Evolutionary conservation across 2,888 invertebrate genomes (phyloP), one percentile per base, ranked within the genome.

Genomic region (Drosophila subquinaria): DNA sequence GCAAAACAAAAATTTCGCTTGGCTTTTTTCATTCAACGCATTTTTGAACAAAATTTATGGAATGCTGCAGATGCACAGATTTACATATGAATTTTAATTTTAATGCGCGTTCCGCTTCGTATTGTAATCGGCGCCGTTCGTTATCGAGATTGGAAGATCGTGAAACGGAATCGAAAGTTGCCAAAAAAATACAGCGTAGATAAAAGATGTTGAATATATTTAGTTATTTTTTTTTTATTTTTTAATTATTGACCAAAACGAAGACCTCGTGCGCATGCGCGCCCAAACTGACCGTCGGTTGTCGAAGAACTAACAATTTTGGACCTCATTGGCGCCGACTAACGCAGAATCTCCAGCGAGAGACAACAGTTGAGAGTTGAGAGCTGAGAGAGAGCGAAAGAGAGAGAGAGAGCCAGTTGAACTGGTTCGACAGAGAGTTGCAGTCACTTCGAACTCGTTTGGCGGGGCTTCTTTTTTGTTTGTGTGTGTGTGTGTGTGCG

Each of bases 211-310:
- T 53, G 40, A 38, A 17, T 33, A 35, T 20, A 23, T 23, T 27
- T 15, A 45, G 30, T 30, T 23, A 50, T n/a, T 40, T 15, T 33
- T 36, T 36, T 45, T 59, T 63, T 38, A 8, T 47, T 30, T 53
- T 55, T 11, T 20, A 63, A 48, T 38, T 61, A 38, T 62, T 52
- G 35, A 42, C 36, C 69, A 71, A 60, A 51, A 67, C 30, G 47
- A 17, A 75, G 55, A 76, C 63, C 62, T 69, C 65, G 76, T 88
- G 91, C 91, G 91, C 92, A 91, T 90, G 92, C 92, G 92, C 90
- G 92, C 90, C 90, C 91, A 90, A 91, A 91, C 89, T 92, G 92
- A 92, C 92, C 92, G 92, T 83, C 83, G 83, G 78, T 82, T 90
- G 86, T 83, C 81, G 91, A 92, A 92, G 91, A 92, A 92, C 92